Evolutionary conservation across 2,888 invertebrate genomes (phyloP), one percentile per base, ranked within the genome.

Genomic region (Zonitis immaculata): DNA sequence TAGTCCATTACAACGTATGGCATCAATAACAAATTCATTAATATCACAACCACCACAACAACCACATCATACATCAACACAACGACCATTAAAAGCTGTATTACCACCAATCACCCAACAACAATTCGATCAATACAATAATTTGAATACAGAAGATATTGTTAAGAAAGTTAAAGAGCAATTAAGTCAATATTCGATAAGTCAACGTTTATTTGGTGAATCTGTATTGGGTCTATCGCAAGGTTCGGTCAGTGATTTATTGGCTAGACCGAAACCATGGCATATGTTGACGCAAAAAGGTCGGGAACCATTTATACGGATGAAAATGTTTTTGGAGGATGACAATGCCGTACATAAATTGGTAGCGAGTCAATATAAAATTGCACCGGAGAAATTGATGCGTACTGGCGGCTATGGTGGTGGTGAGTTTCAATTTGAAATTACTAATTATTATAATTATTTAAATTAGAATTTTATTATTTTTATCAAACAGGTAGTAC

Each of bases 231-330:
- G 96, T 1, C 77, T 96, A 48, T 95, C 95, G 1, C 96, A 96
- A 75, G 99, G 99, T 30, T 95, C 95, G 4, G 99, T 99, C 1
- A 97, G 96, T 44, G 99, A 99, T 76, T 81, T 99, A 39, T 79
- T 99, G 59, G 98, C 98, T 20, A 79, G 99, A 47, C 99, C 99
- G 28, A 99, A 99, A 74, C 95, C 97, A 0, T 99, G 98, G 99
- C 94, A 95, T 73, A 96, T 97, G 95, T 81, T 99, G 46, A 99
- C 99, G 11, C 94, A 93, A 72, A 96, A 96, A 75, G 95, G 95
- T 1, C 82, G 96, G 22, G 96, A 97, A 72, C 97, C 96, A 0
- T 97, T 96, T 78, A 96, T 97, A 59, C 82, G 96, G 56, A 97
- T 97, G 96, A 94, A 95, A 76, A 93, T 96, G 89, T 97, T 97